Base-by-base conservation (phyloP, 1,140 invertebrate species). In the Bombus impatiens region DNA sequence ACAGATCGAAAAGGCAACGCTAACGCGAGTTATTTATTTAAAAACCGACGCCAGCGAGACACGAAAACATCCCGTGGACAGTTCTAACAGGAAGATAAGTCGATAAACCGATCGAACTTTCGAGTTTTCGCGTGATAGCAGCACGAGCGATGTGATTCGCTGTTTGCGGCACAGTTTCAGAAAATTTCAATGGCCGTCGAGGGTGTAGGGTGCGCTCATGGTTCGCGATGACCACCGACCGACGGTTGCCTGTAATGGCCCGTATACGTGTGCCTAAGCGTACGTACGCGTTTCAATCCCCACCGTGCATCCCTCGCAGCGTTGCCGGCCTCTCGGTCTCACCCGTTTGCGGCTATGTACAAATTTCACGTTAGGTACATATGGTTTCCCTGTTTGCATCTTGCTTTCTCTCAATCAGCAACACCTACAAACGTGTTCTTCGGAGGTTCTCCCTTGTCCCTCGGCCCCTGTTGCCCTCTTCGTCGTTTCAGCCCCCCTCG, bases 301-400 rank as follows among this genome's bases (percentile, higher is more conserved):
- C 37, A 18, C 18, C 35, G 15, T 10, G 25, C 32, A 28, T 15
- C 72, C 40, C 32, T 13, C 22, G 8, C 44, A 22, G 59, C 37
- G n/a, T 18, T 28, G 32, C 22, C 9, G 42, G 13, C 6, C 32
- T 42, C n/a, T 32, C 44, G 1, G 59, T 75, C 81, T 76, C 81
- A 32, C 81, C 68, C 59, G 71, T 83, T 83, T 77, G 81, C 74
- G 81, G 74, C 82, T 28, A 79, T 68, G 76, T 84, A 84, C 82
- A 84, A 79, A 84, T 84, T 84, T 84, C 82, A 37, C 82, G 82
- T 79, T 79, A 79, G 76, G 44, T 78, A 79, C 76, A 84, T 84
- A 84, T 53, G 82, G 82, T 84, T 84, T 84, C 82, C 77, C 82
- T 79, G 67, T 79, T 47, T 37, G 22, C 40, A 67, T 79, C 76